Conservation (phyloP, 2,888 invertebrate species). For the Eupithecia pulchellata region DNA sequence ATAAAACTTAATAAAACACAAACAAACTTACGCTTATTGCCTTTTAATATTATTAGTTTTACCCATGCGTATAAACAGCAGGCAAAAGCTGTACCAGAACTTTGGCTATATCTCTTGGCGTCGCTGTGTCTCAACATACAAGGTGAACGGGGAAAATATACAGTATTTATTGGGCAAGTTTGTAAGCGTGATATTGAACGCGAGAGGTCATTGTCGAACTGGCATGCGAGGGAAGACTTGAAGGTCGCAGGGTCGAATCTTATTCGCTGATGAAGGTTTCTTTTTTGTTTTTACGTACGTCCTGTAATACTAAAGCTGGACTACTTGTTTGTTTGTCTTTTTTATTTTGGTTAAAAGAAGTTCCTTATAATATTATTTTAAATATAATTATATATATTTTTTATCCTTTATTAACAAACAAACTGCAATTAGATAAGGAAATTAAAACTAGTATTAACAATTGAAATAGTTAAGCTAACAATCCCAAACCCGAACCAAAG, state of each 20-base stretch:
- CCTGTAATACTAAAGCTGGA: not conserved
- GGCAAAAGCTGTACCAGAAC: slow-evolving; percentile 1
- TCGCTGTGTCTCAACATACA: slow-evolving; percentile 13
- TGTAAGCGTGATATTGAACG: slow-evolving; percentile 15
- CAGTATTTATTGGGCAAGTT: slow-evolving; percentile 15
- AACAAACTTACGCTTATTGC: not conserved
- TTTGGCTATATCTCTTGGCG: slow-evolving; percentile 12
- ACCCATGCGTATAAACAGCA: not conserved
- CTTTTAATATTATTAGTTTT: not conserved
- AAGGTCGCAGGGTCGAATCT: not conserved
- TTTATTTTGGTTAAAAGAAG: no score
- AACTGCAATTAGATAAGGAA: no score
- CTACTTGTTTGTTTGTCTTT: not conserved
- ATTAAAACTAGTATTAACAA: no score
- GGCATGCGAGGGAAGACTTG: not conserved
- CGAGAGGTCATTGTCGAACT: slow-evolving; percentile 6
- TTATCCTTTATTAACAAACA: no score
- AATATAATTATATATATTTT: no score
- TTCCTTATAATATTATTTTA: no score
- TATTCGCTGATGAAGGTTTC: not conserved
- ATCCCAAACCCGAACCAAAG: no score
- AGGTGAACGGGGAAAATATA: slow-evolving; percentile 7
- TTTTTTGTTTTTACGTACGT: not conserved
- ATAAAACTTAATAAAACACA: not conserved
- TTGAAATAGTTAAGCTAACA: no score